Percentiles rank a stretch among this genome's conserved stretches.
These are phyloP conservation scores for Apis dorsata DNA, from an alignment of 1,140 invertebrate species.

Conservation along the genomic window DNA sequence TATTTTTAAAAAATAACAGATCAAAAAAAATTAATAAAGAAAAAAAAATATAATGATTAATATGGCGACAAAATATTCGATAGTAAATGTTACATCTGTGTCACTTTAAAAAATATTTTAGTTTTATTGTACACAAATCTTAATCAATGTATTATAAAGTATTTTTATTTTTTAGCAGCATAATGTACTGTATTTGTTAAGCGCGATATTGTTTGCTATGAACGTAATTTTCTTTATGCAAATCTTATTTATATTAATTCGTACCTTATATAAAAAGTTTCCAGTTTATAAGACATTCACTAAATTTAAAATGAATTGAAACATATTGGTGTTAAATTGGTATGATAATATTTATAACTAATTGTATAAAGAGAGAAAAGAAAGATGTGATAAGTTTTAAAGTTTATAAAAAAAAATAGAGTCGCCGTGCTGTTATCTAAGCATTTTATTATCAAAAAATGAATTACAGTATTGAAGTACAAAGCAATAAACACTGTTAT, in stretches of 20 bases:
- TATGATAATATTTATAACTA: constrained; percentile 46
- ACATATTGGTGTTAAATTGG: constrained; percentile 33
- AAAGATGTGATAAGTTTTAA: constrained; percentile 60
- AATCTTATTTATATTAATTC: constrained; percentile 30
- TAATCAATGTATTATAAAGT: constrained; percentile 32
- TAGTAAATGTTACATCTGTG: constrained; percentile 5
- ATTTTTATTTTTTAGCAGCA: constrained; percentile 49
- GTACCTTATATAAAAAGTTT: constrained; percentile 32
- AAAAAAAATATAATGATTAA: constrained; percentile 13
- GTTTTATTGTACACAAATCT: constrained; percentile 25
- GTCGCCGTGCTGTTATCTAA: constrained; percentile 64
- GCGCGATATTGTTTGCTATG: constrained; percentile 19
- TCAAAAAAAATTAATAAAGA: constrained; percentile 28
- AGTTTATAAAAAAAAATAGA: constrained; percentile 54
- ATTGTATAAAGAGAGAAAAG: constrained; percentile 20
- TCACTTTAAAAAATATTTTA: constrained; percentile 12
- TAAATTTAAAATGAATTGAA: constrained; percentile 31
- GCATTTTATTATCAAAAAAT: constrained; percentile 27
- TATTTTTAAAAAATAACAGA: constrained; percentile 33
- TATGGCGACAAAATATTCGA: background rate
- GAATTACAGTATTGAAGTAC: constrained; percentile 51
- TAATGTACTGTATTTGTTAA: constrained; percentile 54
- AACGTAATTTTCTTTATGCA: constrained; percentile 11
- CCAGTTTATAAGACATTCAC: constrained; percentile 13
- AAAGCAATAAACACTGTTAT: constrained; percentile 61